A percentile compares a stretch with the other conserved stretches of the same genome.
These are phyloP conservation scores for Branchellion lobata DNA, from an alignment of 2,888 invertebrate species.

Conservation along the genomic window DNA sequence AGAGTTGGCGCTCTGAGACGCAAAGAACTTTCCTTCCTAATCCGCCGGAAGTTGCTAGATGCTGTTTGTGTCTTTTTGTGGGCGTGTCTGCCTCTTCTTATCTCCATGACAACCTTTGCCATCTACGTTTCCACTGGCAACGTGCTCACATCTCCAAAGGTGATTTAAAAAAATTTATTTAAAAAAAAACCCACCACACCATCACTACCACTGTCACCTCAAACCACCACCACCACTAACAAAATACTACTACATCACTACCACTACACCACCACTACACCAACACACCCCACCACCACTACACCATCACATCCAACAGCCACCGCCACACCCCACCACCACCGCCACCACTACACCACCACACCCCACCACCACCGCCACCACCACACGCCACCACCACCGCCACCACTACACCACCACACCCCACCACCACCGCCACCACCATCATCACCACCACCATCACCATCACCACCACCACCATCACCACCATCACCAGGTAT, in stretches of 20 bases:
- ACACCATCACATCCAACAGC: too few relatives aligned
- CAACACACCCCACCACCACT: too few relatives aligned
- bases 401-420: too few relatives aligned
- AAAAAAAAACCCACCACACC: background rate
- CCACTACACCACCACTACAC: too few relatives aligned
- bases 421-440: too few relatives aligned
- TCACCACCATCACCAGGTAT: constrained; percentile 68
- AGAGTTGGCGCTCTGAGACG: constrained; percentile 65
- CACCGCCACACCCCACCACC: background rate
- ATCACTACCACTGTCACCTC: too few relatives aligned
- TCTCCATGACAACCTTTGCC: constrained; percentile 64
- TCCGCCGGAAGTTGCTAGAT: constrained; percentile 88
- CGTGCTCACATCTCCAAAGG: constrained; percentile 80
- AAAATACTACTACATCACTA: too few relatives aligned
- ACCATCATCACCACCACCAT: background rate
- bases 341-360: background rate
- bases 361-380: too few relatives aligned
- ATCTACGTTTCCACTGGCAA: constrained; percentile 68
- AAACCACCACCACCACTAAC: too few relatives aligned
- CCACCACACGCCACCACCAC: too few relatives aligned
- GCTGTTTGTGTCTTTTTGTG: constrained; percentile 96
- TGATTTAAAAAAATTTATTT: too few relatives aligned
- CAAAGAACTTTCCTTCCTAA: constrained; percentile 76
- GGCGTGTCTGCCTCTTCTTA: constrained; percentile 91
- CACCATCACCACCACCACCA: too few relatives aligned